Evolutionary conservation across 2,113 vertebrate genomes (phyloP), one percentile per base, ranked within the genome.

Genomic region (Embiotoca jacksoni): DNA sequence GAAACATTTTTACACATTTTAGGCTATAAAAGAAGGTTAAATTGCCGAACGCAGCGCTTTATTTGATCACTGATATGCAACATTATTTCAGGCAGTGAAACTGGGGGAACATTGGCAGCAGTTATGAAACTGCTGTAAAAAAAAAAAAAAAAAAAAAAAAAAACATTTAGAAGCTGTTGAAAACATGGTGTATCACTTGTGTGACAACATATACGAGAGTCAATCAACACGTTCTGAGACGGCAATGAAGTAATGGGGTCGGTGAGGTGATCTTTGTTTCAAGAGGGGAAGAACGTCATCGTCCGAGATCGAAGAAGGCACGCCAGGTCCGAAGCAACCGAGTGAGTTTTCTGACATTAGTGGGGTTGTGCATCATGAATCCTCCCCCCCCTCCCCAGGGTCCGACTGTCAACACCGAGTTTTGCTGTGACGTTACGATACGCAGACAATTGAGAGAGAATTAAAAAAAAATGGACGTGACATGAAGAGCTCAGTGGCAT

Each of bases 51-150:
- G 68, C 64, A 72, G 61, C 52, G 32, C 30, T 41, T 54, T 54
- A 65, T 72, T 71, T 55, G 31, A 30, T 75, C 15, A 59, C 58
- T 67, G 57, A 85, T 69, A 84, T 53, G 57, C 67, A 61, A 74
- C 44, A 69, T 78, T 84, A 72, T 78, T 72, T 61, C n/a, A 70
- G 44, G 55, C n/a, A n/a, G 37, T 16, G 4, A 41, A 67, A 67
- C 47, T 31, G 23, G 13, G 65, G 64, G 52, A 72, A 66, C 62
- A 75, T 54, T 52, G 75, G 75, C 67, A 66, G 61, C 47, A 32
- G 49, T 72, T 74, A 54, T 59, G 9, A 73, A 47, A 56, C 7
- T 15, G 36, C 39, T 46, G 11, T 39, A 30, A n/a, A 66, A 64
- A 64, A 68, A 13, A 57, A 67, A 44, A 44, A 10, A 61, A 63